Base-by-base conservation (phyloP, 2,113 vertebrate genomes). In the Nyctereutes procyonoides region DNA sequence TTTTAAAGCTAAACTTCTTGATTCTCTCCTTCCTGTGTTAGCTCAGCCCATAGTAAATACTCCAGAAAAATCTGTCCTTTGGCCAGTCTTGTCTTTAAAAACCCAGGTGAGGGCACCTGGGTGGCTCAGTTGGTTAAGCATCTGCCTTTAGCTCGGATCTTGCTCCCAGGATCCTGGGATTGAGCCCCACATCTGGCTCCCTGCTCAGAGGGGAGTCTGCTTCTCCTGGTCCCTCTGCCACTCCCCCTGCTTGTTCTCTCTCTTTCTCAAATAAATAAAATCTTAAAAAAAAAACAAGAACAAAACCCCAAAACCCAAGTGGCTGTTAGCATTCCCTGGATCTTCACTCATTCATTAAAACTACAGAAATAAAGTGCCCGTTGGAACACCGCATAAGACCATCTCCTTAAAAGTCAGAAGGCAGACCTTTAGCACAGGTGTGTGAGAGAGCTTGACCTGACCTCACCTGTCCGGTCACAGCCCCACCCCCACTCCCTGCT, bases 331-430 rank as follows among this genome's bases (percentile, higher is more conserved):
- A 9, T 9, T 5, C 56, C 53, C 65, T 14, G 56, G 65, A n/a
- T 38, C 8, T 3, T n/a, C 62, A 0, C 11, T 35, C 74, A 26
- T n/a, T 11, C 84, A 22, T 38, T 11, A 8, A 30, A 32, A n/a
- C 22, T 28, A 13, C 26, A 81, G 74, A 65, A 22, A 20, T 0
- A 43, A 24, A 3, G 17, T 0, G 32, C 11, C 71, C 0, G 4
- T 4, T 2, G 0, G 32, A 11, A 35, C 13, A 17, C 53, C 0
- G 3, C 13, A 0, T 6, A 26, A 15, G 28, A 7, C 15, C 2
- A 5, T 28, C 60, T 55, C 85, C 76, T 63, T n/a, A 24, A 1
- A 53, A 56, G 35, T 38, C 30, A 0, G 43, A 48, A 63, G 80
- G 28, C 3, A 24, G 56, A 5, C 56, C 19, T 13, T 28, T 0